Evolutionary conservation across 2,113 vertebrate genomes (phyloP).

Genomic region (Lepus americanus): DNA sequence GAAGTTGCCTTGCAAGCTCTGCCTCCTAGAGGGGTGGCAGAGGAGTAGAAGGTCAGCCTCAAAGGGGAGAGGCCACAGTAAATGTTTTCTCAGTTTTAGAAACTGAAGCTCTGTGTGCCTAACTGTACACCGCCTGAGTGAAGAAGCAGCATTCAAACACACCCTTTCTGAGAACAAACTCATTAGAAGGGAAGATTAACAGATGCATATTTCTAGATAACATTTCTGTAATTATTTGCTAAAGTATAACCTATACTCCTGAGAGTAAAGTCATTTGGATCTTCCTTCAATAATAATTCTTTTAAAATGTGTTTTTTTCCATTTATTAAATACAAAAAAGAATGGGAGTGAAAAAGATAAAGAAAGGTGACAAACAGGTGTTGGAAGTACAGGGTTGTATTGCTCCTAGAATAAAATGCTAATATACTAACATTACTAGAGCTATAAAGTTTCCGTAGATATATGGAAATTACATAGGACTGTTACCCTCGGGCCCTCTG

Average conservation of each 20-base stretch:
- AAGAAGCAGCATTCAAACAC: conserved; percentile 16
- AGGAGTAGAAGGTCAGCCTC: conserved; percentile 75
- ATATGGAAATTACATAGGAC: conserved; percentile 88
- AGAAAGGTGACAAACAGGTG: conserved; percentile 85
- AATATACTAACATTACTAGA: conserved; percentile 85
- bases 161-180: neutral
- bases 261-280: neutral
- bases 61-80: conserved; percentile 66
- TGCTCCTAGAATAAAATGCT: conserved; percentile 84
- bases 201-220: neutral
- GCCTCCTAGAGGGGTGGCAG: conserved; percentile 66
- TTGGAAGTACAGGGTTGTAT: conserved; percentile 82
- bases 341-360: neutral
- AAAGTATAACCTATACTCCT: neutral
- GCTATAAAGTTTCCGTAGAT: conserved; percentile 88
- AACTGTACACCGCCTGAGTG: conserved; percentile 38
- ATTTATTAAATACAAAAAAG: conserved; percentile 3
- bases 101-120: conserved; percentile 44
- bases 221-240: conserved; percentile 35
- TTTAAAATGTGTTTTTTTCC: neutral
- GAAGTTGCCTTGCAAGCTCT: conserved; percentile 80
- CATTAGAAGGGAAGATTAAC: neutral
- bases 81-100: conserved; percentile 72
- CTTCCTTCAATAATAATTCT: conserved; percentile 24
- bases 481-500: conserved; percentile 88